Conservation (phyloP, 2,113 vertebrate species). For the Rhineura floridana region DNA sequence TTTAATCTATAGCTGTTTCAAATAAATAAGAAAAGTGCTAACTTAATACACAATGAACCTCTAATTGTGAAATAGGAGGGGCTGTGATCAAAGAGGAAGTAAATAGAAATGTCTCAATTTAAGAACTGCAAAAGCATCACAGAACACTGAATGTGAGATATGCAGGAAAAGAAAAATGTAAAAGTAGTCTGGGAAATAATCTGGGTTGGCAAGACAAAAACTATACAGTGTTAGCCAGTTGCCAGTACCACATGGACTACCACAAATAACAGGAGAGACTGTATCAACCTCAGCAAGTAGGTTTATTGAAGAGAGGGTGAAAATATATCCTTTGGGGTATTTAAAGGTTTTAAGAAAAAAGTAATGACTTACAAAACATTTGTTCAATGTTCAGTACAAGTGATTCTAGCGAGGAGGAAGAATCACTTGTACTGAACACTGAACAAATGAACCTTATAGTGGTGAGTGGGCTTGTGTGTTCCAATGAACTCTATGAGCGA, state of each 20-base stretch:
- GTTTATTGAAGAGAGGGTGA: neutral
- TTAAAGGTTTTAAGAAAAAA: neutral
- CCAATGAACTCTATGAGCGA: too few relatives aligned
- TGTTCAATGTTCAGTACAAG: neutral
- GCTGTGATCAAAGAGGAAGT: neutral
- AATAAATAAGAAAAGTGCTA: neutral
- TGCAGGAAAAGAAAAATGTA: neutral
- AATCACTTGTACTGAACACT: too few relatives aligned
- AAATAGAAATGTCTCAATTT: neutral
- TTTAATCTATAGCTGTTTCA: conserved; percentile 6
- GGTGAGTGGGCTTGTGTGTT: too few relatives aligned
- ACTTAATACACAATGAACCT: neutral
- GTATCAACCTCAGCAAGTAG: neutral
- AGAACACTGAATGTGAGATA: neutral
- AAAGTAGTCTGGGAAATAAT: neutral
- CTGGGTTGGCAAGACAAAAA: neutral
- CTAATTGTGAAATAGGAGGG: neutral
- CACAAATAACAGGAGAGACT: neutral
- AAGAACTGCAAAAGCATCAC: neutral
- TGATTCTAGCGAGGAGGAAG: too few relatives aligned
- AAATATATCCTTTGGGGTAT: neutral
- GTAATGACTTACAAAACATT: neutral
- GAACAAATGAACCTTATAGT: too few relatives aligned
- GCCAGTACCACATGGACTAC: neutral
- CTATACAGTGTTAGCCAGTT: neutral